These are phyloP conservation scores for Pecten maximus DNA, from an alignment of 2,888 invertebrate species.

Conservation along the genomic window DNA sequence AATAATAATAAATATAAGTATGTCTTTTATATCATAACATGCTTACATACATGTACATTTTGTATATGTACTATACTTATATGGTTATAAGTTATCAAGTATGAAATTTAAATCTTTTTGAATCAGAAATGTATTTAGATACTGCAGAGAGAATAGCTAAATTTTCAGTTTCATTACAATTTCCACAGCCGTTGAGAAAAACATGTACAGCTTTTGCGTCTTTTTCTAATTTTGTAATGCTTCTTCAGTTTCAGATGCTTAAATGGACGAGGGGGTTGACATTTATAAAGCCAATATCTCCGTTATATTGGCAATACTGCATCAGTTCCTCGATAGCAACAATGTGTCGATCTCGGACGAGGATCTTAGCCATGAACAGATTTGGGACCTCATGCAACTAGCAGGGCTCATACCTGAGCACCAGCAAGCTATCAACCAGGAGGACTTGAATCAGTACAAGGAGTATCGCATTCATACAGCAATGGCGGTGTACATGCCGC, in stretches of 20 bases:
- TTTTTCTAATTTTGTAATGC: neutral
- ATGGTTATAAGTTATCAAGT: too few relatives aligned
- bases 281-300: neutral
- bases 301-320: neutral
- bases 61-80: too few relatives aligned
- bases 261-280: neutral
- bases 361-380: neutral
- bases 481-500: conserved; percentile 76
- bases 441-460: conserved; percentile 53
- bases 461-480: conserved; percentile 70
- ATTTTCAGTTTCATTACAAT: too few relatives aligned
- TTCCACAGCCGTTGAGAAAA: too few relatives aligned
- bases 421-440: neutral
- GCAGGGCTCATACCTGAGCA: neutral
- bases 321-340: conserved; percentile 1
- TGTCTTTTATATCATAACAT: too few relatives aligned
- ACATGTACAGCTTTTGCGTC: too few relatives aligned
- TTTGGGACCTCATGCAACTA: neutral
- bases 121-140: too few relatives aligned
- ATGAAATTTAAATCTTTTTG: too few relatives aligned
- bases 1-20: too few relatives aligned
- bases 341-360: neutral
- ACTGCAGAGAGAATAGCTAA: too few relatives aligned
- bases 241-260: neutral
- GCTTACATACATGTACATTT: too few relatives aligned